phyloP scores from a whole-genome alignment of 2,113 vertebrate species.

The Solea senegalensis region DNA sequence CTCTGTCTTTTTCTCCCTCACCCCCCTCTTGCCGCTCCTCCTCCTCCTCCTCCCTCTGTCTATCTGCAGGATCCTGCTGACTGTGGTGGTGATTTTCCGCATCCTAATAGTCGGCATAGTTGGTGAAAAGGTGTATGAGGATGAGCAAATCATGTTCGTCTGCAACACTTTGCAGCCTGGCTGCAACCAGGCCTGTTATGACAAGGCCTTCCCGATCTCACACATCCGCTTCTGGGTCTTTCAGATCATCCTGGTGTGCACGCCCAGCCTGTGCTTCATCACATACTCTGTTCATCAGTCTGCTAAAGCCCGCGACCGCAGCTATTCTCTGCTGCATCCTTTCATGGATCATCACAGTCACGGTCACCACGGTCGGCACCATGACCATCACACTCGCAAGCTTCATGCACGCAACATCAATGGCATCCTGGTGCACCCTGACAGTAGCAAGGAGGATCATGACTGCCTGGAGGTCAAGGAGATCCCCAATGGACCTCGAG shows the following conservation, averaged over 20 bases:
- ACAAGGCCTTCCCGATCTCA: constrained; percentile 90
- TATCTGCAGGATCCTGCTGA: constrained; percentile 89
- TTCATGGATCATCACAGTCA: constrained; percentile 79
- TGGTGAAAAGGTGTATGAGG: constrained; percentile 91
- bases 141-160: constrained; percentile 91
- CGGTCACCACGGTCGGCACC: constrained; percentile 76
- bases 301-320: constrained; percentile 86
- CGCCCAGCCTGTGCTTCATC: constrained; percentile 91
- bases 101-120: constrained; percentile 92
- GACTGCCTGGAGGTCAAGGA: constrained; percentile 85
- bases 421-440: constrained; percentile 82
- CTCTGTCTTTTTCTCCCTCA: constrained; percentile 39
- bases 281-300: constrained; percentile 91
- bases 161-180: constrained; percentile 92
- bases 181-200: constrained; percentile 92
- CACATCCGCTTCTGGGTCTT: constrained; percentile 95
- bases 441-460: constrained; percentile 81
- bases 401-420: constrained; percentile 80
- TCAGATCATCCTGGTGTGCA: constrained; percentile 93
- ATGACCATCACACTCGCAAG: constrained; percentile 74
- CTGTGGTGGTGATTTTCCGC: constrained; percentile 92
- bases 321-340: constrained; percentile 83
- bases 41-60: constrained; percentile 39
- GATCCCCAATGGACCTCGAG: constrained; percentile 78
- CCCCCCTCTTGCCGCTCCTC: constrained; percentile 22